phyloP scores from a whole-genome alignment of 2,888 invertebrate species.

The Trypoxylon attenuatum region DNA sequence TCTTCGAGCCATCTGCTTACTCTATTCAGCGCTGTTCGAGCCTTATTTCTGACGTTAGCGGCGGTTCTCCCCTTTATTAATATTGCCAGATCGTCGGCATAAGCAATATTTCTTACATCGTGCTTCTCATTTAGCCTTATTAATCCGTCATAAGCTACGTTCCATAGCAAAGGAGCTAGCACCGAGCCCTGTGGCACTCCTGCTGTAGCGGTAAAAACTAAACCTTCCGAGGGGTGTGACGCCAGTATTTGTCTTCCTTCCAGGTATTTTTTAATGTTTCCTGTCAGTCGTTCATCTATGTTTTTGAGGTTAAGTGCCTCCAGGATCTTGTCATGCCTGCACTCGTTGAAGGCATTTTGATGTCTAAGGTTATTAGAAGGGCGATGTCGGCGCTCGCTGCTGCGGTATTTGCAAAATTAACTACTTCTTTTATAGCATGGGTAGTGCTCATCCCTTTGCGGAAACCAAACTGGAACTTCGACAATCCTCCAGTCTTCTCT shows the following conservation, averaged over 20 bases:
- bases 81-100: no score
- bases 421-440: no score
- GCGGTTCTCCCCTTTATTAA: not conserved
- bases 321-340: no score
- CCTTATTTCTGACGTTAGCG: not conserved
- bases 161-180: no score
- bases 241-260: not conserved
- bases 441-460: no score
- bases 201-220: not conserved
- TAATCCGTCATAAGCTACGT: not conserved
- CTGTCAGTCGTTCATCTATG: no score
- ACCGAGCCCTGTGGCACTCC: not conserved
- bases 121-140: not conserved
- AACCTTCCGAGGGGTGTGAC: not conserved
- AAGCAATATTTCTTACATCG: not conserved
- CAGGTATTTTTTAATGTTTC: no score
- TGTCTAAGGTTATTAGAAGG: not conserved
- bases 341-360: not conserved
- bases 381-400: not conserved
- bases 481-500: no score
- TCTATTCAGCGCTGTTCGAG: not conserved
- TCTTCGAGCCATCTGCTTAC: no score
- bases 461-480: no score
- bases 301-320: no score
- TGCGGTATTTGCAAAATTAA: no score